Evolutionary conservation across 2,797 vertebrate genomes (phyloP), one percentile per base, ranked within the genome.

Genomic region (Clarias pachynema): DNA sequence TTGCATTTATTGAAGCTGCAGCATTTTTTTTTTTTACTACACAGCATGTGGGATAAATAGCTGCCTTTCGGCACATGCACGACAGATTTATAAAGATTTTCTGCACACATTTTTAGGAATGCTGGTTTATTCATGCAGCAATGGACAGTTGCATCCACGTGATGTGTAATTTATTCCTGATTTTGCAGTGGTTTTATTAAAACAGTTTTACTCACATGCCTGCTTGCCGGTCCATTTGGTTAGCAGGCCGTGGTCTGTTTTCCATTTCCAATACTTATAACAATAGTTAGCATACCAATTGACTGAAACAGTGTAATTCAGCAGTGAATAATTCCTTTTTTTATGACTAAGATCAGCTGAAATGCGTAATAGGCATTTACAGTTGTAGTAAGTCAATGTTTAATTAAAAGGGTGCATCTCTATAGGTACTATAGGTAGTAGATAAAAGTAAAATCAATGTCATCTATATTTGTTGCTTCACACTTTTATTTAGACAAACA

Each of bases 181-280:
- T 92, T 92, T 90, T 91, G 90, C 91, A 89, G 89, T 89, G 92
- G 80, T 92, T 92, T 92, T 91, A 91, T 92, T 91, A 87, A 93
- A 91, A 89, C 87, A 79, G 53, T 86, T 91, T 89, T 84, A 86
- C 88, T 87, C 88, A 85, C 75, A 65, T 81, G 85, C 82, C 87
- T 84, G 68, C 78, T 84, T 74, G 49, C 81, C 82, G 86, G 89
- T 88, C 85, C 78, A 75, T 81, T 44, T 84, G 69, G 56, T 90
- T 83, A 87, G 84, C 86, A 72, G 87, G 86, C 86, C 40, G 81
- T 56, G n/a, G 91, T 91, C 93, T 94, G 93, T 78, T 94, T 93
- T 88, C 84, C 89, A 92, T 93, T 92, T 92, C 44, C 86, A 90
- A 89, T 87, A 84, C 81, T 79, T 84, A 75, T n/a, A 87, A 87